Evolutionary conservation across 2,888 invertebrate species (phyloP).

Genomic region (Aphidius colemani): DNA sequence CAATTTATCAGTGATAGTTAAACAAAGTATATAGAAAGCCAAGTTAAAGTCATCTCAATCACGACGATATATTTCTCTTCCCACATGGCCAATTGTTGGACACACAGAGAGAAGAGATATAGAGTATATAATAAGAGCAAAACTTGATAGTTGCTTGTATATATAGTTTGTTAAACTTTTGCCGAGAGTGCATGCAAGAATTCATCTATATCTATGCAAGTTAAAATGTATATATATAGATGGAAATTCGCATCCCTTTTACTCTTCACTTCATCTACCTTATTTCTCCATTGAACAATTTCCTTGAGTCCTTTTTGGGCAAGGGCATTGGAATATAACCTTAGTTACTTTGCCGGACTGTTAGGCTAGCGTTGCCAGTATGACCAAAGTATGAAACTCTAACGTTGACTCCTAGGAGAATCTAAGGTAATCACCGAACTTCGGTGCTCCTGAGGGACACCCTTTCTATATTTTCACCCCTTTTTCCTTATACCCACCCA

Average conservation of each 20-base stretch:
- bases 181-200: conserved; percentile 30
- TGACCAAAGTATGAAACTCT: conserved; percentile 58
- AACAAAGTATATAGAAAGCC: conserved; percentile 34
- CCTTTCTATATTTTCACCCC: conserved; percentile 18
- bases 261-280: conserved; percentile 10
- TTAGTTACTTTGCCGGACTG: conserved; percentile 58
- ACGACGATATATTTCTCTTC: conserved; percentile 42
- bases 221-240: conserved; percentile 27
- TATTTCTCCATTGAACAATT: conserved; percentile 15
- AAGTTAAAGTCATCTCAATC: conserved; percentile 46
- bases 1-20: neutral
- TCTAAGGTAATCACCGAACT: conserved; percentile 61
- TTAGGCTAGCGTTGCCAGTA: conserved; percentile 53
- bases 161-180: conserved; percentile 23
- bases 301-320: conserved; percentile 24
- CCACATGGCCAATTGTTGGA: conserved; percentile 52
- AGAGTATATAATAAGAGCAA: neutral
- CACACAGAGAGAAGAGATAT: conserved; percentile 10
- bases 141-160: conserved; percentile 38
- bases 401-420: conserved; percentile 54
- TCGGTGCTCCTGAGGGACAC: conserved; percentile 56
- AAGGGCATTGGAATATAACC: conserved; percentile 49
- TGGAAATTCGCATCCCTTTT: conserved; percentile 28
- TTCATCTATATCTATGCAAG: neutral
- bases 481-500: conserved; percentile 37